These are phyloP conservation scores for Eupithecia pulchellata DNA, from an alignment of 2,888 invertebrate genomes.

Conservation along the genomic window DNA sequence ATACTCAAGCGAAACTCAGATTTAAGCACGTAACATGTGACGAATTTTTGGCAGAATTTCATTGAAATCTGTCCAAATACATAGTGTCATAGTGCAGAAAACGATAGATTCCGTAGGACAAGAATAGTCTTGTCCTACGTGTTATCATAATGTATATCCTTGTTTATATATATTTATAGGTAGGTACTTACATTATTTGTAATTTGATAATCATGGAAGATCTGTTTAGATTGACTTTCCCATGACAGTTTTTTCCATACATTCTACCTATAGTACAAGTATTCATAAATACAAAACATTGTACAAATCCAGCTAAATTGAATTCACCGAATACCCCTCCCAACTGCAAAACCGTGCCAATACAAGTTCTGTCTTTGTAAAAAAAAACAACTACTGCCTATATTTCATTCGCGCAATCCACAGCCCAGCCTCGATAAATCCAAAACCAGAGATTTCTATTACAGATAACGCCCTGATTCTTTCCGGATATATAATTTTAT, in stretches of 20 bases:
- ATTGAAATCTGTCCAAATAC: too few relatives aligned
- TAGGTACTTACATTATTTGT: too few relatives aligned
- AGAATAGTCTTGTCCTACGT: too few relatives aligned
- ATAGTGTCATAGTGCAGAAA: too few relatives aligned
- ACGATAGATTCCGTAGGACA: too few relatives aligned
- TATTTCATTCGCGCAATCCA: constrained; percentile 75
- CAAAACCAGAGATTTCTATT: constrained; percentile 76
- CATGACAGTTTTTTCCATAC: background rate
- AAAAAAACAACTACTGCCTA: constrained; percentile 64
- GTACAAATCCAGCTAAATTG: background rate
- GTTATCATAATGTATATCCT: too few relatives aligned
- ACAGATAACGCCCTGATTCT: constrained; percentile 80
- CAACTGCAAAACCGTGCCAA: constrained; percentile 56
- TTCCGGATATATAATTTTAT: constrained; percentile 82
- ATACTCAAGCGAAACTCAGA: too few relatives aligned
- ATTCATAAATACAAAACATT: background rate
- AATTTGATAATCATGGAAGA: too few relatives aligned
- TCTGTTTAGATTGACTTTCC: too few relatives aligned
- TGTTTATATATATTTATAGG: too few relatives aligned
- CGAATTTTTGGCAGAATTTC: too few relatives aligned
- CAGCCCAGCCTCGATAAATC: constrained; percentile 80
- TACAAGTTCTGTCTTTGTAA: constrained; percentile 60
- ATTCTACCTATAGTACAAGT: background rate
- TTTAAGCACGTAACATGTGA: too few relatives aligned
- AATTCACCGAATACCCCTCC: constrained; percentile 25